A percentile compares a stretch with the other conserved stretches of the same genome.
phyloP scores from a whole-genome alignment of 2,888 invertebrate genomes.

The Polymixis flavicincta region DNA sequence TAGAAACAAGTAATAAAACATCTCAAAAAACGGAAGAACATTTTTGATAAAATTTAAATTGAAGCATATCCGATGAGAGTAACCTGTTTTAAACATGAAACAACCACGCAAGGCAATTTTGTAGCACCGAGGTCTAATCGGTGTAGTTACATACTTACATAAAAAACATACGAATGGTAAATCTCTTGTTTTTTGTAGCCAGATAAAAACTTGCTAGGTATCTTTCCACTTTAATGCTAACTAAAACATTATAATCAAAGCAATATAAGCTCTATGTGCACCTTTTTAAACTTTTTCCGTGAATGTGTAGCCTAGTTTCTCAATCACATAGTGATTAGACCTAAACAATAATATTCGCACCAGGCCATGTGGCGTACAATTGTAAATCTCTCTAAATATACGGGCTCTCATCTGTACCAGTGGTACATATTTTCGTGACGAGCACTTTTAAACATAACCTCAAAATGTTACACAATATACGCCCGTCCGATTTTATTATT shows the following conservation, averaged over 20 bases:
- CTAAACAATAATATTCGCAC: constrained; percentile 56
- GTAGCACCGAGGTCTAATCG: constrained; percentile 12
- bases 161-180: constrained; percentile 30
- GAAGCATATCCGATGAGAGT: constrained; percentile 25
- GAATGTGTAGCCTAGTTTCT: constrained; percentile 13
- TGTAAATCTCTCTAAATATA: constrained; percentile 65
- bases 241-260: constrained; percentile 32
- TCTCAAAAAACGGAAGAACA: neutral
- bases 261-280: constrained; percentile 21
- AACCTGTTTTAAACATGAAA: constrained; percentile 41
- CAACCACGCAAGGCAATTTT: constrained; percentile 16
- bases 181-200: constrained; percentile 36
- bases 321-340: constrained; percentile 35
- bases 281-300: constrained; percentile 4
- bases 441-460: constrained; percentile 85
- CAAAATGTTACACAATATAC: constrained; percentile 78
- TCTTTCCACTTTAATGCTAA: constrained; percentile 28
- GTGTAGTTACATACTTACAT: neutral
- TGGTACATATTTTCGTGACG: constrained; percentile 73
- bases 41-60: constrained; percentile 7
- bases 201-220: constrained; percentile 29
- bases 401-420: constrained; percentile 59
- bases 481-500: constrained; percentile 62
- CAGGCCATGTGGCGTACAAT: constrained; percentile 71
- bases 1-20: neutral